Conservation (phyloP, 1,140 invertebrate species). For the Cheumatopsyche charites region DNA sequence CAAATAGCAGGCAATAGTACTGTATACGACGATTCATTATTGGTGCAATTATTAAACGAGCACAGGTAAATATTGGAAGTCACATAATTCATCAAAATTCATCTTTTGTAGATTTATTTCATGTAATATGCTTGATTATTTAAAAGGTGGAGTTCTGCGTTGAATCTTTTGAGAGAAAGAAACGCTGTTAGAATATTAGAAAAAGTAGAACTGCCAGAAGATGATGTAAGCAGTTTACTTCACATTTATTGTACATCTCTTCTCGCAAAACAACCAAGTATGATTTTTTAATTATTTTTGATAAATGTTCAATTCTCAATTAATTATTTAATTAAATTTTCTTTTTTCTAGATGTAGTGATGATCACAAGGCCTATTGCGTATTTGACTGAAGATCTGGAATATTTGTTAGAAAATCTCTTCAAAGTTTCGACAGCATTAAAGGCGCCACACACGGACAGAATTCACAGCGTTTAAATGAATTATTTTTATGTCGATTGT, state of each 20-base stretch:
- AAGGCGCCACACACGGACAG: conserved; percentile 49
- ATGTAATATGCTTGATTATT: neutral
- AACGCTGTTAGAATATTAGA: conserved; percentile 57
- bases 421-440: conserved; percentile 62
- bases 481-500: too few relatives aligned
- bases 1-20: neutral
- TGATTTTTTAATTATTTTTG: neutral
- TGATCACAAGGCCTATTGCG: conserved; percentile 66
- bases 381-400: conserved; percentile 66
- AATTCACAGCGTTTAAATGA: conserved; percentile 42
- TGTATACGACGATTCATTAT: conserved; percentile 34
- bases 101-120: neutral
- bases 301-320: neutral
- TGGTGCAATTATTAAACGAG: conserved; percentile 42
- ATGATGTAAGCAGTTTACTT: conserved; percentile 69
- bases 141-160: conserved; percentile 57
- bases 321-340: neutral
- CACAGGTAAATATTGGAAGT: conserved; percentile 23
- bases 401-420: conserved; percentile 69
- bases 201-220: conserved; percentile 58
- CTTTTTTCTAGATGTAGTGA: conserved; percentile 65
- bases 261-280: conserved; percentile 68
- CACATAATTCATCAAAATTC: conserved; percentile 20
- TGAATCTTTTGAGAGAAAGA: conserved; percentile 54
- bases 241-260: conserved; percentile 70